Base-by-base conservation (phyloP, 2,797 vertebrate species). In the Acanthopagrus latus region DNA sequence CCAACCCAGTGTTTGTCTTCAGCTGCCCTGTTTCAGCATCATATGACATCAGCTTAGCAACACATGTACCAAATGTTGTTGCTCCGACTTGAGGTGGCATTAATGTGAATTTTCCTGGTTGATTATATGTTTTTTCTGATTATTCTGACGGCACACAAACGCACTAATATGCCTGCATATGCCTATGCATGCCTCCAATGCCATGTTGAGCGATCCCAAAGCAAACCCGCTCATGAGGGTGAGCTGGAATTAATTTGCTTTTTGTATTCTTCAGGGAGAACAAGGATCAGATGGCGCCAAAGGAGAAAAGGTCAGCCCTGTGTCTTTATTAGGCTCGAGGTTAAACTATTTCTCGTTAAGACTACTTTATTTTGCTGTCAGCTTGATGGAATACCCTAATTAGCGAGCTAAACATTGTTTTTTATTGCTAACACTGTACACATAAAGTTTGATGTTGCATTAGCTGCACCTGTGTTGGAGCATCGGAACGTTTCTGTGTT, bases 231-330 rank as follows among this genome's bases (percentile, higher is more conserved):
- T 83, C 33, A 33, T 55, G 55, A 72, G 3, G 52, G 23, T 44
- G 57, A 20, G 25, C 63, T 78, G 71, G 13, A 54, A 78, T 38
- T 82, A 62, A 86, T 78, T 71, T 65, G 27, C 78, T 51, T 83
- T 87, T 66, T 84, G 47, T 81, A 10, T 81, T 88, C 82, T 69
- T 54, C 84, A 94, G 93, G 93, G 93, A 71, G 87, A 91, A 71
- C 3, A 43, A 18, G 93, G 93, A 92, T 90, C 83, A 69, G 76
- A 65, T 84, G 93, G 90, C 4, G 1, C 76, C 65, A 93, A 87
- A 87, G 93, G 93, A 76, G 91, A 87, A 89, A 94, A 93, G 93
- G 93, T 94, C 71, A 84, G 88, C 18, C 8, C 7, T n/a, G 10
- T 51, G 38, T 78, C 68, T 66, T 70, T 70, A 71, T 70, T 52